Conservation (phyloP, 2,113 vertebrate species). For the Setophaga coronata region DNA sequence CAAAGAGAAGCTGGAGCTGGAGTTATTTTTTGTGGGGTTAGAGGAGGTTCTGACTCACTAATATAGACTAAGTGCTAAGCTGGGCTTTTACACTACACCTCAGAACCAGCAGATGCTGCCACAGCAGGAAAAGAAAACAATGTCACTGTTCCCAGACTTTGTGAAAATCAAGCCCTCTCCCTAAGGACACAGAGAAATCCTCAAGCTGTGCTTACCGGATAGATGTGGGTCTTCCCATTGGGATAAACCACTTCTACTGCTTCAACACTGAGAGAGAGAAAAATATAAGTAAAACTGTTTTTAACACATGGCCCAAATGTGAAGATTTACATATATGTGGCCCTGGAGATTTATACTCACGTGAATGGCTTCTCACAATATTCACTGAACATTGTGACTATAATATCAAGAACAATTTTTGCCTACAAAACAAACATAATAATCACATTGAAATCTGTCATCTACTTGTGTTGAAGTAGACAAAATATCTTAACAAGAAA, state of each 20-base stretch:
- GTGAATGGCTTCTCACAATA: constrained; percentile 92
- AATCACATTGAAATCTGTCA: background rate
- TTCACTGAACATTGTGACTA: constrained; percentile 96
- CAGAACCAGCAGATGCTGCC: background rate
- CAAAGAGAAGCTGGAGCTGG: background rate
- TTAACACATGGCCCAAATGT: background rate
- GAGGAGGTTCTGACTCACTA: background rate
- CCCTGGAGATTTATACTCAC: constrained; percentile 75
- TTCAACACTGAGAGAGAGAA: constrained; percentile 81
- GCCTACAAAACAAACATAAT: constrained; percentile 78
- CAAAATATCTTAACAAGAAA: background rate
- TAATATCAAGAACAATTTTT: constrained; percentile 92
- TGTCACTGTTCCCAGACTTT: background rate
- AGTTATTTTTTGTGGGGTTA: background rate
- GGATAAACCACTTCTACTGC: constrained; percentile 88
- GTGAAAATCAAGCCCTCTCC: background rate
- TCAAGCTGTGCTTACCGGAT: constrained; percentile 77
- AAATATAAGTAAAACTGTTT: background rate
- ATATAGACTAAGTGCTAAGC: background rate
- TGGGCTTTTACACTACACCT: background rate
- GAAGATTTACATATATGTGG: too few relatives aligned
- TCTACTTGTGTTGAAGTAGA: background rate
- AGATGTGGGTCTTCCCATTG: constrained; percentile 84
- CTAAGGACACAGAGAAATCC: background rate
- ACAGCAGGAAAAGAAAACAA: background rate